phyloP scores from a whole-genome alignment of 2,888 invertebrate species.

The Rhingia campestris region DNA sequence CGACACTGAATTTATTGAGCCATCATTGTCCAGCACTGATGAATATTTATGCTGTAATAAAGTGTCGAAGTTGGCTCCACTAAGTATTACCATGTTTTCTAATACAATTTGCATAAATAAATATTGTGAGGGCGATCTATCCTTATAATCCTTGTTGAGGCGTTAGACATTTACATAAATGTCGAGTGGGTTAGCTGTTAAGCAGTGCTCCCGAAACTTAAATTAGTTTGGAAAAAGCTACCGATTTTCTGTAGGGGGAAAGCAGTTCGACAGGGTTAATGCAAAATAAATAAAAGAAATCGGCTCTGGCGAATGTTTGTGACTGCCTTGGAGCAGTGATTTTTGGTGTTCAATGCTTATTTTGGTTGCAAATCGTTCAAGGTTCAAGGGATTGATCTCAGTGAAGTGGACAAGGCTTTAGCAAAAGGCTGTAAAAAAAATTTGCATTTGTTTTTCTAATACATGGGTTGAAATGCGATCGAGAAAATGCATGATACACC shows the following conservation, averaged over 20 bases:
- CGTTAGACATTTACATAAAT: constrained; percentile 59
- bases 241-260: constrained; percentile 2
- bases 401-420: too few relatives aligned
- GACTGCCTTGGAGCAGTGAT: too few relatives aligned
- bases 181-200: constrained; percentile 20
- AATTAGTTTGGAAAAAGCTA: constrained; percentile 54
- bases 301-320: too few relatives aligned
- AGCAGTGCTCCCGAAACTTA: constrained; percentile 57
- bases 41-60: constrained; percentile 70
- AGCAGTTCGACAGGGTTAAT: too few relatives aligned
- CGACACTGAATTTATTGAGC: constrained; percentile 66
- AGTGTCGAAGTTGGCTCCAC: constrained; percentile 73
- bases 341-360: too few relatives aligned
- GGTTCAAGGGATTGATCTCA: too few relatives aligned
- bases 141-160: constrained; percentile 44
- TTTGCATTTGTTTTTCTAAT: too few relatives aligned
- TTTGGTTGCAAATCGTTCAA: too few relatives aligned
- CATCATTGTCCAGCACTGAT: constrained; percentile 57
- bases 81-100: constrained; percentile 54
- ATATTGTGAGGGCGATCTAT: constrained; percentile 67
- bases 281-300: too few relatives aligned
- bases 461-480: too few relatives aligned
- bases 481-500: too few relatives aligned
- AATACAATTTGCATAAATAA: constrained; percentile 73
- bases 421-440: too few relatives aligned